Conservation (phyloP, 2,888 invertebrate genomes). For the Gryllus longicercus region DNA sequence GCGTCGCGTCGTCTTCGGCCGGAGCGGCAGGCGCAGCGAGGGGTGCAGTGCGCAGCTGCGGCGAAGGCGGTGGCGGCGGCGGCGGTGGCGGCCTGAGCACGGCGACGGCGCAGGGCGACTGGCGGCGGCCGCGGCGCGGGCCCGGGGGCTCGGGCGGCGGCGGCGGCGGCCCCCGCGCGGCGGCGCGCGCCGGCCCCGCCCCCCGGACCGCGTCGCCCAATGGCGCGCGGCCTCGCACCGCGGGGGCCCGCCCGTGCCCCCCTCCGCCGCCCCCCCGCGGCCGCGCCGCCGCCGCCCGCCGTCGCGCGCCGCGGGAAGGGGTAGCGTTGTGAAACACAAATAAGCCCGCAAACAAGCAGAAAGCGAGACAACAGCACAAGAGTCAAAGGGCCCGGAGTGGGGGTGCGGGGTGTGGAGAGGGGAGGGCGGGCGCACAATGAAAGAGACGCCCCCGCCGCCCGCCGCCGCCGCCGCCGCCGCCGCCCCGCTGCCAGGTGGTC, state of each 20-base stretch:
- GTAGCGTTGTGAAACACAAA: constrained; percentile 17
- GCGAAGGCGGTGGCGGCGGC: too few species aligned
- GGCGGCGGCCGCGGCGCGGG: neutral
- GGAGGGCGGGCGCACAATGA: neutral
- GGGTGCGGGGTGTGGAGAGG: neutral
- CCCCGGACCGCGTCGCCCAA: neutral
- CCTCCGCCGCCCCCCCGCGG: neutral
- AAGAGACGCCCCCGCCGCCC: neutral
- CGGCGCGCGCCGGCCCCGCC: neutral
- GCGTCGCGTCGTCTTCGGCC: neutral
- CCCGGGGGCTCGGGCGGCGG: neutral
- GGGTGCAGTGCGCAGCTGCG: neutral
- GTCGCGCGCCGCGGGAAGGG: neutral
- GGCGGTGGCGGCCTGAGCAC: neutral
- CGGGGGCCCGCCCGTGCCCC: neutral
- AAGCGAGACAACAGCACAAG: constrained; percentile 17
- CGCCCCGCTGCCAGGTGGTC: too few species aligned
- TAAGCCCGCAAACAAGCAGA: constrained; percentile 8
- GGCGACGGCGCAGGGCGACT: neutral
- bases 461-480: neutral
- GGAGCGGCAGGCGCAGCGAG: neutral
- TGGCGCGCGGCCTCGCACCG: neutral
- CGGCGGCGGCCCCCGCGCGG: neutral
- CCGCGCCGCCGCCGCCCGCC: neutral
- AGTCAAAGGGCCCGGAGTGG: constrained; percentile 7